phyloP scores from a whole-genome alignment of 2,113 vertebrate species.

The Cervus canadensis region DNA sequence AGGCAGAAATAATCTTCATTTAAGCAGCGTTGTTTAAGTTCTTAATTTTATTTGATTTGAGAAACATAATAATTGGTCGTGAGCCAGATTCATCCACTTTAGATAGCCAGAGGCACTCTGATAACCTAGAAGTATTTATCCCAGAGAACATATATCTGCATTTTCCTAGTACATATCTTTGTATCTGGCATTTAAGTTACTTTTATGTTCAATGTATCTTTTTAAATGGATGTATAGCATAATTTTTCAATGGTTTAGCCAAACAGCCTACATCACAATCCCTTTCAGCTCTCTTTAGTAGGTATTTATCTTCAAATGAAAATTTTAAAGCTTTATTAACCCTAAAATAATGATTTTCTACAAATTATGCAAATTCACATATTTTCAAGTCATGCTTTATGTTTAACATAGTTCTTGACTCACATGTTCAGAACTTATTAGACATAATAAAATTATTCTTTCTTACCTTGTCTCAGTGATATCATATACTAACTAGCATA shows the following conservation, averaged over 20 bases:
- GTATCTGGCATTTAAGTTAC: neutral
- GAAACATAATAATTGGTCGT: neutral
- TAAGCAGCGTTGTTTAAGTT: neutral
- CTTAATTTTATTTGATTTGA: neutral
- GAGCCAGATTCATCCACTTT: neutral
- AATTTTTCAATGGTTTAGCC: neutral
- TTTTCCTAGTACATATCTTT: neutral
- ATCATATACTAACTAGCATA: neutral
- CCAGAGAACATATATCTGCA: neutral
- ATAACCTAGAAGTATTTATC: neutral
- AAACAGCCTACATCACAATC: rapidly evolving
- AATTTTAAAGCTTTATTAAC: neutral
- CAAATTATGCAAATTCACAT: neutral
- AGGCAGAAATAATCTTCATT: neutral
- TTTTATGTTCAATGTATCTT: neutral
- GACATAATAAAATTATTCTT: neutral
- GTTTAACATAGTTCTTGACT: neutral
- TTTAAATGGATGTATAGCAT: neutral
- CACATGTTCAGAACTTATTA: neutral
- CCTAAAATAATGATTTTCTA: neutral
- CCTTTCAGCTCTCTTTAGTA: neutral
- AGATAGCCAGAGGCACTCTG: neutral
- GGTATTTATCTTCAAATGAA: neutral
- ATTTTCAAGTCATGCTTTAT: neutral
- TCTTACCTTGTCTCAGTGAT: neutral